Base-by-base conservation (phyloP, 2,888 invertebrate species). In the Nomada goodeniana region DNA sequence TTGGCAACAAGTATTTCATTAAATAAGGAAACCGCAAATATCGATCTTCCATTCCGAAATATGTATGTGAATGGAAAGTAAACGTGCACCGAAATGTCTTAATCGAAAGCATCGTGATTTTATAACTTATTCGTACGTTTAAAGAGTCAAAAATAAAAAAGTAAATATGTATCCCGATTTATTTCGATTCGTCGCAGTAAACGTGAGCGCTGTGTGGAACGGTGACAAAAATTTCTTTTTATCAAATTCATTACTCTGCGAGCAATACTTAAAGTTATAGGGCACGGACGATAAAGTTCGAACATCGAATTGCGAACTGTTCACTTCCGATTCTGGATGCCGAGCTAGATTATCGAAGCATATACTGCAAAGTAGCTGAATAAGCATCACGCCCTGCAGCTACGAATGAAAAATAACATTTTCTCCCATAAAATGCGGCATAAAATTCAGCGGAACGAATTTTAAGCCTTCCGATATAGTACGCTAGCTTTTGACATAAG, bases 391-490 rank as follows among this genome's bases (percentile, higher is more conserved):
- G 29, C n/a, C 18, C 20, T 44, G 18, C 10, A 42, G 55, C 20
- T 13, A 1, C 18, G 11, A 59, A 75, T 76, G 47, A 76, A 65
- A 77, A 77, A 53, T 67, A 65, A 67, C 65, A 67, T 77, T 60
- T 52, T 23, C 60, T 29, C 11, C 9, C 15, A 4, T 52, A 59
- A 60, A 60, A 60, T 13, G 0, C 42, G 26, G 29, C 11, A 59
- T 47, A 52, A 77, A 64, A 76, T 57, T 63, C 15, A 18, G 47
- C 5, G 26, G n/a, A 42, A 50, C 47, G 15, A 20, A n/a, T 29
- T 59, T 57, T 44, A 18, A 70, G 9, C 42, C 3, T 44, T 18
- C 47, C n/a, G n/a, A 18, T 44, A 20, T 36, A 44, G 18, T 13
- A 20, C 44, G 3, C 7, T n/a, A 20, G 7, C 23, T 13, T n/a